phyloP scores from a whole-genome alignment of 2,797 vertebrate genomes.

The Neostethus bicornis region DNA sequence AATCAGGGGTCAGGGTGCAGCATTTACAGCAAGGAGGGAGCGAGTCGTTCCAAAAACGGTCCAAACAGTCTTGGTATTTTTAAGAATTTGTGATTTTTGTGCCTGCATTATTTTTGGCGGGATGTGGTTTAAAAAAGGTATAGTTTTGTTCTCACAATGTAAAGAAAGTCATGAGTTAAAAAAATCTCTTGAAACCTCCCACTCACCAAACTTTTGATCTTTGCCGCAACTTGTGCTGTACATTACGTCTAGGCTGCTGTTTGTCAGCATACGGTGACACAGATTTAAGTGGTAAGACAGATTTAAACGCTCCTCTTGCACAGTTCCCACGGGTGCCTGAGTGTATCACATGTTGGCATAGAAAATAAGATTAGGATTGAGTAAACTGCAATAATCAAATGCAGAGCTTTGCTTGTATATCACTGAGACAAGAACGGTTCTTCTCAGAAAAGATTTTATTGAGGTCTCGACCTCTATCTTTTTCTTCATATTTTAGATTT shows the following conservation, averaged over 20 bases:
- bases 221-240: slow-evolving; percentile 20
- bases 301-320: slow-evolving; percentile 45
- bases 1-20: slow-evolving; percentile 40
- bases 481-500: slow-evolving; percentile 6
- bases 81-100: slow-evolving; percentile 7
- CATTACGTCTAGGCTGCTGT: slow-evolving; percentile 14
- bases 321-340: slow-evolving; percentile 53
- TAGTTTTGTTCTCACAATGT: neutral
- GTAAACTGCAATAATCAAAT: slow-evolving; percentile 44
- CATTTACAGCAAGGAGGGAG: slow-evolving; percentile 16
- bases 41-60: slow-evolving; percentile 14
- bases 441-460: slow-evolving; percentile 14
- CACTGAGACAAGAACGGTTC: slow-evolving; percentile 15
- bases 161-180: slow-evolving; percentile 6
- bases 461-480: too few relatives aligned
- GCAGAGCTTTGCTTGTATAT: slow-evolving; percentile 31
- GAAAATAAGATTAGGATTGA: slow-evolving; percentile 42
- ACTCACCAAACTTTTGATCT: neutral
- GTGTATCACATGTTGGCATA: slow-evolving; percentile 50
- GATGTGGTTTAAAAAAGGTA: neutral
- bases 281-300: slow-evolving; percentile 41
- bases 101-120: neutral
- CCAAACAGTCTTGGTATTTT: neutral
- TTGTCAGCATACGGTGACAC: slow-evolving; percentile 34
- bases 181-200: slow-evolving; percentile 1